Evolutionary conservation across 2,797 vertebrate genomes (phyloP).

Genomic region (Sphenopsis melanotis): DNA sequence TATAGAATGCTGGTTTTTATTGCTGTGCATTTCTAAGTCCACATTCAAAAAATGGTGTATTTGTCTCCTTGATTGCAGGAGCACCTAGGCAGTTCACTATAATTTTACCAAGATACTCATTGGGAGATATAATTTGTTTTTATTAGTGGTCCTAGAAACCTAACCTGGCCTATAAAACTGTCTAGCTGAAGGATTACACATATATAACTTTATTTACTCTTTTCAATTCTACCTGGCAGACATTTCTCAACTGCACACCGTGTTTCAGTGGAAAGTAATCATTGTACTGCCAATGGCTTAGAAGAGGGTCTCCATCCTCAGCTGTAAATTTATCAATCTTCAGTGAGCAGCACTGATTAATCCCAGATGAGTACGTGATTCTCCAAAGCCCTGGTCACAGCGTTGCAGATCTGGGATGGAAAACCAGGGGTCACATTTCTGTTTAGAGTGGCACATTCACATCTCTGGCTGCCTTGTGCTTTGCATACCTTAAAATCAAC

Average conservation of each 20-base stretch:
- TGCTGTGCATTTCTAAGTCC: background rate
- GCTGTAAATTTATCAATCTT: background rate
- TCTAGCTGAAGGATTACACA: background rate
- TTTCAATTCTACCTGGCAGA: background rate
- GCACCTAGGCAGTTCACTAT: background rate
- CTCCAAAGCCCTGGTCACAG: background rate
- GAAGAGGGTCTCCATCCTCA: background rate
- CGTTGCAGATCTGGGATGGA: background rate
- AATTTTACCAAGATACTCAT: background rate
- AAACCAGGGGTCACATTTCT: background rate
- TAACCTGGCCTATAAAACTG: background rate
- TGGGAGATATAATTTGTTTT: background rate
- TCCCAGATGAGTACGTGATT: background rate
- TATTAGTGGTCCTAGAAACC: background rate
- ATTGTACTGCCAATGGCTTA: background rate
- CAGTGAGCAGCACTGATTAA: background rate
- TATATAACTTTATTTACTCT: background rate
- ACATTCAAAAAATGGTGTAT: background rate
- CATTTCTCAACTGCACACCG: background rate
- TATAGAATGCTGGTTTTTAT: background rate
- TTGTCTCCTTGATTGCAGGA: background rate
- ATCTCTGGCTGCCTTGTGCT: background rate
- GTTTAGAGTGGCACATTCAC: background rate
- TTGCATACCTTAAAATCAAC: background rate
- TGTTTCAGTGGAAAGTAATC: background rate